phyloP scores from a whole-genome alignment of 2,113 vertebrate genomes.

The Spilogale gracilis region DNA sequence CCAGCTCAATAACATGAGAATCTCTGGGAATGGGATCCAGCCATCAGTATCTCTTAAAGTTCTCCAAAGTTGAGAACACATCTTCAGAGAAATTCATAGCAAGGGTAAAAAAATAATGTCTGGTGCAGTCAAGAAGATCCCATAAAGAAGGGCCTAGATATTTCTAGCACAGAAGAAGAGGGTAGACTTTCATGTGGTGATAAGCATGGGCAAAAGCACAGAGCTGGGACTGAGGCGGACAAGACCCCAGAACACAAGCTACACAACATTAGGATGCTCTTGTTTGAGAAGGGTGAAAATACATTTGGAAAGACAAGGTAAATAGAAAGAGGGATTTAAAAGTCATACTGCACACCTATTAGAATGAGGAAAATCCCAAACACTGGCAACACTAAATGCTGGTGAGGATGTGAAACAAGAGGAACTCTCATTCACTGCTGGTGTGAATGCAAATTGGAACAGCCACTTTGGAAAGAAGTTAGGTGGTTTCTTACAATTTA shows the following conservation, averaged over 20 bases:
- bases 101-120: background rate
- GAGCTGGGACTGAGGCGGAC: background rate
- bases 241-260: background rate
- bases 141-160: background rate
- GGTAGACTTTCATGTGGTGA: background rate
- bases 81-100: background rate
- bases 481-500: background rate
- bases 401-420: background rate
- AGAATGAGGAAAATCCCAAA: background rate
- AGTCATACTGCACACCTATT: background rate
- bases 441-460: background rate
- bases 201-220: background rate
- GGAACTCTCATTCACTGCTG: background rate
- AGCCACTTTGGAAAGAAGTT: background rate
- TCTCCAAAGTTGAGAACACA: background rate
- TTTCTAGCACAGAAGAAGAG: background rate
- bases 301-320: background rate
- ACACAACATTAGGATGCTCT: background rate
- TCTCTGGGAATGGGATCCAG: background rate
- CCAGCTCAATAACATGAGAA: background rate
- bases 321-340: background rate
- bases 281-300: background rate
- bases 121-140: background rate
- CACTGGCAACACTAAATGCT: background rate
- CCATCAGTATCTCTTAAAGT: background rate